Evolutionary conservation across 2,113 vertebrate genomes (phyloP).

Genomic region (Bufo gargarizans): DNA sequence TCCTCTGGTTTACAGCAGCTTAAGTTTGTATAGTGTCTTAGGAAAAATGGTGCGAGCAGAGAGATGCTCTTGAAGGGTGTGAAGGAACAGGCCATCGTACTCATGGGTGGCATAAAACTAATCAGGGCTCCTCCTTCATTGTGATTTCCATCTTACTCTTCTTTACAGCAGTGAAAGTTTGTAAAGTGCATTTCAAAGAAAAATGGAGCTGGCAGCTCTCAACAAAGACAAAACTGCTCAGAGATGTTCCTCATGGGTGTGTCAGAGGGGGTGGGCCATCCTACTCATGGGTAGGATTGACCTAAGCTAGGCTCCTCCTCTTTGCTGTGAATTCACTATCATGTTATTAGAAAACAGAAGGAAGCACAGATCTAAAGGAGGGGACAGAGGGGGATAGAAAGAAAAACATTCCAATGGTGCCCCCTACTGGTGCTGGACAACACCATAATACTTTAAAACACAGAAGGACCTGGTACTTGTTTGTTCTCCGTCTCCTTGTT

Average conservation of each 20-base stretch:
- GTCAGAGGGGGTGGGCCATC: too few species aligned
- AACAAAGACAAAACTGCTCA: neutral
- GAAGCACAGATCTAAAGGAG: neutral
- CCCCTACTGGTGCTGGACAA: neutral
- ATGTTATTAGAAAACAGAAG: neutral
- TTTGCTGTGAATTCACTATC: neutral
- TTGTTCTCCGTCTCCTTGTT: neutral
- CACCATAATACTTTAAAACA: neutral
- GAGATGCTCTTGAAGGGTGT: too few species aligned
- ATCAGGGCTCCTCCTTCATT: neutral
- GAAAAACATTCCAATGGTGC: neutral
- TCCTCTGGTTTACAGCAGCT: too few species aligned
- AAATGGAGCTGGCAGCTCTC: neutral
- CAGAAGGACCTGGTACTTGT: neutral
- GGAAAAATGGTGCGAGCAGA: too few species aligned
- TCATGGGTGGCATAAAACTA: too few species aligned
- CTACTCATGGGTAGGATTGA: too few species aligned
- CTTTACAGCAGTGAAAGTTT: too few species aligned
- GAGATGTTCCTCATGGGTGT: too few species aligned
- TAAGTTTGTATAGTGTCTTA: too few species aligned
- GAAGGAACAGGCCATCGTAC: too few species aligned
- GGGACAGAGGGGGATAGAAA: neutral
- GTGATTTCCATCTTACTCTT: too few species aligned
- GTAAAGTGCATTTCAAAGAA: neutral
- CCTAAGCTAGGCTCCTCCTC: neutral